These are phyloP conservation scores for Polyodon spathula DNA, from an alignment of 2,113 vertebrate species.

Conservation along the genomic window DNA sequence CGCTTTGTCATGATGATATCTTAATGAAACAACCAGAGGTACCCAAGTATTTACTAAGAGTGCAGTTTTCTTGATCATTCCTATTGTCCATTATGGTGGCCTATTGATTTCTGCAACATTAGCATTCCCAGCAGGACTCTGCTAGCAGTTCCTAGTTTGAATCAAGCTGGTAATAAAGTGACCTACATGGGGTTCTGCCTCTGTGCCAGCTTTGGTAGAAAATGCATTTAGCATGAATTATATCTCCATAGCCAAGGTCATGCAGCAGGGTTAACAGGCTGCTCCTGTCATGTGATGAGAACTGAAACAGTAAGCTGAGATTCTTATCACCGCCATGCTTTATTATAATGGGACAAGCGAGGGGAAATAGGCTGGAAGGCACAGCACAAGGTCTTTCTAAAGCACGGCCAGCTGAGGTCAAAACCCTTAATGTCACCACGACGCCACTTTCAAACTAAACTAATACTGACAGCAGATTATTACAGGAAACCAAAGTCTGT, in stretches of 20 bases:
- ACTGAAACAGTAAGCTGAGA: constrained; percentile 35
- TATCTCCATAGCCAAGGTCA: constrained; percentile 49
- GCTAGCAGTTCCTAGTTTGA: constrained; percentile 54
- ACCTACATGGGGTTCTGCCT: constrained; percentile 58
- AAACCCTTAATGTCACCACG: too few species aligned
- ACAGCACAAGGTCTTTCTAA: background rate
- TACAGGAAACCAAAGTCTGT: too few species aligned
- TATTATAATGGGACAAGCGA: constrained; percentile 29
- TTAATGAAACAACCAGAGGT: constrained; percentile 43
- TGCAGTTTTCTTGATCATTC: constrained; percentile 57
- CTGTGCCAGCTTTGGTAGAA: constrained; percentile 42
- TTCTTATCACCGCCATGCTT: constrained; percentile 39
- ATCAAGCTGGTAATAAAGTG: constrained; percentile 66
- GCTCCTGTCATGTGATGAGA: constrained; percentile 39
- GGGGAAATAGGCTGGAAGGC: constrained; percentile 24
- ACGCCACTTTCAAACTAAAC: too few species aligned
- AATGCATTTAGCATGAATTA: constrained; percentile 54
- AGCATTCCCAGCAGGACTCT: constrained; percentile 62
- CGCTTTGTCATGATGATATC: constrained; percentile 45
- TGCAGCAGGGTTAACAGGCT: constrained; percentile 38
- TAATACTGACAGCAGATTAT: too few species aligned
- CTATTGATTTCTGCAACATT: constrained; percentile 67
- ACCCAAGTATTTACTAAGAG: constrained; percentile 51
- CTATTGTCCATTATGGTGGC: constrained; percentile 54
- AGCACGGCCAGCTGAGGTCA: too few species aligned